A percentile compares a stretch with the other conserved stretches of the same genome.
phyloP scores from a whole-genome alignment of 2,113 vertebrate genomes.

The human region GRCh38 chr6:103096501-103097000 shows the following conservation, averaged over 20 bases:
- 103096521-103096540: not conserved
- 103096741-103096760: rapidly evolving
- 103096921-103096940: not conserved
- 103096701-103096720: not conserved
- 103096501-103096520: not conserved
- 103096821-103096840: not conserved
- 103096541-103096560: not conserved
- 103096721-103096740: not conserved
- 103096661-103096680: not conserved
- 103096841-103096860: not conserved
- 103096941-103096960: not conserved
- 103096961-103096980: not conserved
- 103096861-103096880: not conserved
- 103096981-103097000: not conserved
- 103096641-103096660: not conserved
- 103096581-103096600: not conserved
- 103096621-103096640: not conserved
- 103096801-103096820: not conserved
- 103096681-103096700: not conserved
- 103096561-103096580: not conserved
- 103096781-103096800: not conserved
- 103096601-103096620: not conserved
- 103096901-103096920: not conserved
- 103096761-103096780: not conserved
- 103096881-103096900: not conserved